Base-by-base conservation (phyloP, 37 sponge, comb jelly and placozoan species). In the Chondrosia reniformis region DNA sequence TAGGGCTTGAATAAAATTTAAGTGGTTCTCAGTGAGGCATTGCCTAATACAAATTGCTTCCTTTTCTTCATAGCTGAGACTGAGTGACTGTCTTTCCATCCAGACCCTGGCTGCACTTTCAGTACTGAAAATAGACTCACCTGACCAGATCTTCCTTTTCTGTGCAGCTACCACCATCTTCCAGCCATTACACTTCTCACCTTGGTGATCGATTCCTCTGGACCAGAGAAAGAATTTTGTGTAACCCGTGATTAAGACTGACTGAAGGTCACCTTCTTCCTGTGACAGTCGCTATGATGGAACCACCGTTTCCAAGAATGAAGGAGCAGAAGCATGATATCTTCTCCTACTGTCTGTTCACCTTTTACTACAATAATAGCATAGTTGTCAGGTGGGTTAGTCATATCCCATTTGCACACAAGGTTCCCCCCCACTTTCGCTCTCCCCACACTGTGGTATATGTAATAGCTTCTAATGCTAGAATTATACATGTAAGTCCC, bases 151-250 rank as follows among this genome's bases (percentile, higher is more conserved):
- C 17, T 62, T 62, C 28, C 63, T 62, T 62, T 62, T 12, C 63
- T 12, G 27, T 62, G 63, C 63, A 12, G 8, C 9, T n/a, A 25
- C 63, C 27, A 12, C n/a, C 63, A 12, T 22, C 28, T 62, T 62
- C 63, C 63, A 25, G 5, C 67, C 67, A 66, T 66, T 66, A 66
- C 5, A 66, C 37, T 66, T 66, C 67, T 66, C 67, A 66, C 67
- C 37, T 66, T 66, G 17, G 67, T 66, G 67, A 66, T 66, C 38
- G 67, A 66, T 31, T 31, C 67, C 37, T 66, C 67, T 66, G 67
- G 67, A 17, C 67, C 67, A 66, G 67, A 66, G 67, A 66, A 66
- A 66, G 67, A 31, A 66, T 66, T 66, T 66, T 17, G 67, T 37
- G 67, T 66, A 36, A 36, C 36, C 67, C 38, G 31, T 66, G 67